Conservation (phyloP, 2,113 vertebrate species). For the Grammomys surdaster region DNA sequence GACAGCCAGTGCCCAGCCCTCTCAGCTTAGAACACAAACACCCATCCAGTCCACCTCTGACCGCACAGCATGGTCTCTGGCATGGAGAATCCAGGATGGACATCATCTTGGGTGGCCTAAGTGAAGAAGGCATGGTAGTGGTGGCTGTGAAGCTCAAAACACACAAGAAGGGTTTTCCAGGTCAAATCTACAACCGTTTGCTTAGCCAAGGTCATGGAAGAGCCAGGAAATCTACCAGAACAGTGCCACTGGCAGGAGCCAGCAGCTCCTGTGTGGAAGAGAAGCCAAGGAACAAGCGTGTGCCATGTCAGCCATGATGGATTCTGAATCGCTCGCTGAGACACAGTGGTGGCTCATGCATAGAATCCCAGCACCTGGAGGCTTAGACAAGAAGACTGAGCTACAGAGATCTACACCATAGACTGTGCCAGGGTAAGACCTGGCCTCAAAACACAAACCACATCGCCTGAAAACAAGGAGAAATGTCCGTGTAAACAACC, state of each 20-base stretch:
- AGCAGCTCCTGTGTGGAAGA: neutral
- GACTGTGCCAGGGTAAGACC: neutral
- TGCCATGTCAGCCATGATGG: neutral
- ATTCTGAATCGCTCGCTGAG: neutral
- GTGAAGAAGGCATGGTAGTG: slow-evolving; percentile 53
- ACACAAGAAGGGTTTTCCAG: slow-evolving; percentile 74
- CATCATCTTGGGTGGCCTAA: slow-evolving; percentile 75
- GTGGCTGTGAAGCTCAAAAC: slow-evolving; percentile 61
- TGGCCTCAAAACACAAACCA: neutral
- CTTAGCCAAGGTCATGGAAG: slow-evolving; percentile 60
- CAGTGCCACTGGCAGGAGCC: neutral
- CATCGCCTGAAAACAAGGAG: neutral
- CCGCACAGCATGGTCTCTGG: slow-evolving; percentile 26
- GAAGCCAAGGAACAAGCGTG: neutral
- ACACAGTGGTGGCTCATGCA: neutral
- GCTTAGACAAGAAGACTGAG: neutral
- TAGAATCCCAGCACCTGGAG: neutral
- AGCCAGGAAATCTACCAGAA: slow-evolving; percentile 59
- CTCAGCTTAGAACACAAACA: slow-evolving; percentile 63
- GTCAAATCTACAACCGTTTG: slow-evolving; percentile 69
- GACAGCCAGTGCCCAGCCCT: neutral
- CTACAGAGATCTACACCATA: neutral
- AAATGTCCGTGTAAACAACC: neutral
- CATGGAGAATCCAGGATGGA: slow-evolving; percentile 58
- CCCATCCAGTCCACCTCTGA: slow-evolving; percentile 22